Base-by-base conservation (phyloP, 2,113 vertebrate genomes). In the Forbesichthys agassizii region DNA sequence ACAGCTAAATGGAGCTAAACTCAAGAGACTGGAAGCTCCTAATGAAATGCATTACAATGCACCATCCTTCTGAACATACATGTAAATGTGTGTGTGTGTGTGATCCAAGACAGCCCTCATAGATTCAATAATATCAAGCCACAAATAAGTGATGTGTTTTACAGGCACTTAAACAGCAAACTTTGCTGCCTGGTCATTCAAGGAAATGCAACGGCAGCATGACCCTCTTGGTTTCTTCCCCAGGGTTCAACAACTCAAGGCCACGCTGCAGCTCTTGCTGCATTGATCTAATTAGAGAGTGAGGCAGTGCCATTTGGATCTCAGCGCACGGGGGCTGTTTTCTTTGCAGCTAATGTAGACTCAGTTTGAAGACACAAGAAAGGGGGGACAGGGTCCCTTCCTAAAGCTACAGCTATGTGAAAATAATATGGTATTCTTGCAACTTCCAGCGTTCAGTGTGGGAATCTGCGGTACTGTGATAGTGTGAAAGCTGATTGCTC, bases 401-500 rank as follows among this genome's bases (percentile, higher is more conserved):
- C 3, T 46, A 27, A 16, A 0, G 53, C 42, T 33, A 47, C n/a
- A 49, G 42, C 42, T 48, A 49, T 59, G 16, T 6, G 5, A 51
- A n/a, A 27, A 61, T 16, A 42, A 9, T 8, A 42, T 1, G 36
- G 36, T 1, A 42, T 8, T 5, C 36, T 42, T 42, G 36, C 36
- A 42, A 42, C 36, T 42, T 42, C 36, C 1, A 42, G 53, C 33
- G 54, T 18, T 69, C 11, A 48, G 48, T 9, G 46, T 9, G 16
- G 71, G 46, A 48, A 9, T 8, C 46, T 52, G n/a, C 54, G 48
- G 64, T 33, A 54, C 49, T 16, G 33, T 36, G 48, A 61, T 51
- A 51, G 68, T 61, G 33, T 20, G 73, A 46, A 67, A 51, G 49
- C 36, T 4, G 49, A 71, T 75, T 83, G 77, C 86, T 88, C 64